A percentile compares a stretch with the other conserved stretches of the same genome.
These are phyloP conservation scores for Bombyx mandarina DNA, from an alignment of 1,140 invertebrate species.

Conservation along the genomic window DNA sequence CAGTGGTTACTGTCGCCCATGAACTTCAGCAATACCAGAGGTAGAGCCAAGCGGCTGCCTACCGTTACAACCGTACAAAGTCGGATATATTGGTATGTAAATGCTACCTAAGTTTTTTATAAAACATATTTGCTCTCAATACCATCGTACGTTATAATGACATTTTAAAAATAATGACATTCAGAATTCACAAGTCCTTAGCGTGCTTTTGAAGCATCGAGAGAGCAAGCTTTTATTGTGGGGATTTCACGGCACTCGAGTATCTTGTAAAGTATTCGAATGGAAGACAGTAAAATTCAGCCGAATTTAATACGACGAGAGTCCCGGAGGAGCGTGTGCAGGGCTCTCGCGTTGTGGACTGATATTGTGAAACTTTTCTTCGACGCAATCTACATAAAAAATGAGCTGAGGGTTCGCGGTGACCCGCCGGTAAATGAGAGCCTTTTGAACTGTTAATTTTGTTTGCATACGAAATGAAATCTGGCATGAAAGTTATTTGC, in stretches of 20 bases:
- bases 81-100: too few relatives aligned
- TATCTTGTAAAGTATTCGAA: conserved; percentile 28
- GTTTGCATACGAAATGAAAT: conserved; percentile 55
- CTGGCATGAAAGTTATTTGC: conserved; percentile 45
- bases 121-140: too few relatives aligned
- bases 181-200: conserved; percentile 4
- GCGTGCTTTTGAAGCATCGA: conserved; percentile 2
- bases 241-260: conserved; percentile 11
- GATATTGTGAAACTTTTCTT: conserved; percentile 65
- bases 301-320: conserved; percentile 40
- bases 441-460: conserved; percentile 61
- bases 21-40: too few relatives aligned
- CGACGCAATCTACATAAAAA: conserved; percentile 64
- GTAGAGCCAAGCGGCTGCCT: too few relatives aligned
- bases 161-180: conserved; percentile 1
- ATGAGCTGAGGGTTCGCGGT: conserved; percentile 50
- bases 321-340: conserved; percentile 30
- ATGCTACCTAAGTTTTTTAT: too few relatives aligned
- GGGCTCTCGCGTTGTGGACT: conserved; percentile 41
- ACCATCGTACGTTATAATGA: not conserved
- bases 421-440: conserved; percentile 55
- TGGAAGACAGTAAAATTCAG: conserved; percentile 29
- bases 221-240: conserved; percentile 8
- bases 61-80: too few relatives aligned
- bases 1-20: too few relatives aligned